phyloP scores from a whole-genome alignment of 2,797 vertebrate genomes.

The Carcharodon carcharias region DNA sequence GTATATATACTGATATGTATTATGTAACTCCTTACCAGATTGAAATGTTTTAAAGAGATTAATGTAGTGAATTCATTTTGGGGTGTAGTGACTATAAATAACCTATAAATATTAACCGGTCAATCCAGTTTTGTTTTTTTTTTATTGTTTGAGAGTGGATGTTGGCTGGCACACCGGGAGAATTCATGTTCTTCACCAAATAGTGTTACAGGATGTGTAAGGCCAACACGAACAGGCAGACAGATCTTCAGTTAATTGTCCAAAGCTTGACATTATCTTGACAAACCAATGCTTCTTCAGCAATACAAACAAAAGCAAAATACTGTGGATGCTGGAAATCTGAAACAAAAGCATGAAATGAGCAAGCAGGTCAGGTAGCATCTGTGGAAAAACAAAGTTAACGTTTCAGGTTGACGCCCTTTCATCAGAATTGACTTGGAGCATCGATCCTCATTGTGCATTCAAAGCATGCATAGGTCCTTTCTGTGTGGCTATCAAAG shows the following conservation, averaged over 20 bases:
- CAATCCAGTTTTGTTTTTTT: not conserved
- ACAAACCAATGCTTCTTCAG: not conserved
- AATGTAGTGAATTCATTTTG: not conserved
- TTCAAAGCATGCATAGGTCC: not conserved
- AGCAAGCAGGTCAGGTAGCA: not conserved
- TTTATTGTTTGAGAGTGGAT: not conserved
- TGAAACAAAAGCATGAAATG: not conserved
- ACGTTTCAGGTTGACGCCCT: not conserved
- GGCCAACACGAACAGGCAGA: not conserved
- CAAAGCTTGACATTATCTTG: not conserved
- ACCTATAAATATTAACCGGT: not conserved
- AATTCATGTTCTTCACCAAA: not conserved
- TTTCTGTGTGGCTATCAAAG: not conserved
- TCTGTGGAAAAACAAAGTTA: not conserved
- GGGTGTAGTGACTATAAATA: not conserved
- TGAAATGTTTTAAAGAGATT: not conserved
- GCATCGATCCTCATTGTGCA: not conserved
- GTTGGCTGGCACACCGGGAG: not conserved
- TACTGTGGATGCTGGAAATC: not conserved
- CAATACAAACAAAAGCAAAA: not conserved
- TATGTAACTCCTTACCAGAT: not conserved
- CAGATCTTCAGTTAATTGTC: not conserved
- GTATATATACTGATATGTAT: too few relatives aligned
- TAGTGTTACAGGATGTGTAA: not conserved
- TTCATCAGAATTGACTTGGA: not conserved